phyloP scores from a whole-genome alignment of 2,888 invertebrate species.

The Drosophila formosana region DNA sequence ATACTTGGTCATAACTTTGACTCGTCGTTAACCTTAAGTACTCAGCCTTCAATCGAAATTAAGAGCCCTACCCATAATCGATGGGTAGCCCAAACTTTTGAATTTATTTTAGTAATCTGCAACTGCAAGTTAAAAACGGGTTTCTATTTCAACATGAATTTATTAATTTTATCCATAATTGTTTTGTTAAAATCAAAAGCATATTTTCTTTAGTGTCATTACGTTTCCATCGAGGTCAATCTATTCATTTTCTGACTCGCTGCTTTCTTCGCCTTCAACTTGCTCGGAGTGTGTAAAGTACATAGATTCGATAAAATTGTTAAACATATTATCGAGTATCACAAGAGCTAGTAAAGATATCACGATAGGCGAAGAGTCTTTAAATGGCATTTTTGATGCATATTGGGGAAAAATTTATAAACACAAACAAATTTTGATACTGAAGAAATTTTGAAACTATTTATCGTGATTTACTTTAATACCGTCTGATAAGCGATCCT shows the following conservation, averaged over 20 bases:
- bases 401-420: not conserved
- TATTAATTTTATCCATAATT: not conserved
- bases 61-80: slow-evolving; percentile 6
- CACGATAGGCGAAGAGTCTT: not conserved
- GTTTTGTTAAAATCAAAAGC: not conserved
- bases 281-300: not conserved
- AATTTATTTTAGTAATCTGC: not conserved
- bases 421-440: not conserved
- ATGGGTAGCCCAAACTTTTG: slow-evolving; percentile 1
- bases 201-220: not conserved
- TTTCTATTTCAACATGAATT: not conserved
- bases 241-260: not conserved
- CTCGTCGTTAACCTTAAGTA: slow-evolving; percentile 35
- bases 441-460: not conserved
- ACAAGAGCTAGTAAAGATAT: slow-evolving; percentile 32
- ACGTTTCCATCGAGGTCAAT: not conserved
- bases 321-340: slow-evolving; percentile 33
- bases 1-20: slow-evolving; percentile 25
- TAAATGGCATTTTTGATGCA: slow-evolving; percentile 17
- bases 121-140: not conserved
- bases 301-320: not conserved
- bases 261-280: not conserved
- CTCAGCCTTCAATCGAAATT: slow-evolving; percentile 7
- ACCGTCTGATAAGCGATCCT: not conserved
- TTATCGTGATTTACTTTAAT: not conserved